Evolutionary conservation across 2,113 vertebrate species (phyloP), one percentile per base, ranked within the genome.

Genomic region (Gorilla gorilla): DNA sequence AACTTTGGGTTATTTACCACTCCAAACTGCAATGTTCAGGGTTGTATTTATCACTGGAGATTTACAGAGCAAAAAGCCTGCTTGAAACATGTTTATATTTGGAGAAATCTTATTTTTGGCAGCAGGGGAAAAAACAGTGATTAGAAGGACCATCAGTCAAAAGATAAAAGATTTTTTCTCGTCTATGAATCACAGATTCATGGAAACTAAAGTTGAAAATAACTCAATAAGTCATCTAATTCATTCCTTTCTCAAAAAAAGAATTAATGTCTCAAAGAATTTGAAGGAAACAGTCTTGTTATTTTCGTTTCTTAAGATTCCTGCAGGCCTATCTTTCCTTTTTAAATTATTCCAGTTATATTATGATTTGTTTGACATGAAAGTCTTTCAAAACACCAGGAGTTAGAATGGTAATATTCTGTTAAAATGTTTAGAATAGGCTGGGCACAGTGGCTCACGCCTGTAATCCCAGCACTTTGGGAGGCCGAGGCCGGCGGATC

Each of bases 81-180:
- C 91, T 92, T 96, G 79, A 96, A 94, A 94, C 40, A 96, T 72
- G 94, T 97, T 97, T 96, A 81, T 97, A 80, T 80, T 94, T 87
- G 43, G 40, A 94, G 2, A 70, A 96, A 97, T 97, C 80, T 97
- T 96, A 92, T 87, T 97, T 89, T 94, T 85, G 55, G 23, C 93
- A 81, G 78, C 35, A 89, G 27, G n/a, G 16, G 22, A 45, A 17
- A 84, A 84, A 73, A 81, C 76, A 94, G 48, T 66, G 85, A n/a
- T 92, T 78, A 35, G 66, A 89, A 92, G 9, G 30, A 52, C 17
- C 87, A 97, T 96, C 57, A 92, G 79, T 97, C 95, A 94, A 23
- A 81, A 97, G 59, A 93, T 94, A 85, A 97, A 96, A 75, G 59
- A 86, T 75, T 89, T 94, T 97, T 48, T 97, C 40, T 94, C 83